Evolutionary conservation across 53 echinoderm and acorn worm species (phyloP), one percentile per base, ranked within the genome.

Genomic region (Echinometra lucunter): DNA sequence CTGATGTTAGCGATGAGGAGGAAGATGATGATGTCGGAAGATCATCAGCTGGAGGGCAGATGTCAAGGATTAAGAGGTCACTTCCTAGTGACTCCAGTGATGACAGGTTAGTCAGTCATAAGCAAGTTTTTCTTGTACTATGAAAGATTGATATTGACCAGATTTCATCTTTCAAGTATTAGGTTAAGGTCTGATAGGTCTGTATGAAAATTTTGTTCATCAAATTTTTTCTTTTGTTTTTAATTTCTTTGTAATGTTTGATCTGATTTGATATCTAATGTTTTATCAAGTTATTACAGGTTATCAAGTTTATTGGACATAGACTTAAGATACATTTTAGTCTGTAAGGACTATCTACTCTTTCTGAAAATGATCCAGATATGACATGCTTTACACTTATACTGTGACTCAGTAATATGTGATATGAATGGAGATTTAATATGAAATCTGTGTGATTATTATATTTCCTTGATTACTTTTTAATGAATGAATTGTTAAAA

Each of bases 1-100:
- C 94, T 82, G 96, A 95, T 91, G 95, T 95, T 42, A 93, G 95
- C 37, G 96, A 92, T 38, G 95, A 94, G n/a, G 94, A 95, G 19
- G 82, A 47, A 3, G 94, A 34, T 12, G 90, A 78, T 82, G 91
- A 80, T 82, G 67, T 35, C 30, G 35, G 17, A 32, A 80, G 37
- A 82, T 37, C 88, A n/a, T 37, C 45, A 21, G 53, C 49, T 58
- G 90, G 44, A 96, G 94, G 96, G 45, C 90, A 91, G 66, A 88
- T n/a, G 90, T 94, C 94, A 37, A 94, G 97, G 78, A 92, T 96
- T 89, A 97, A 97, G 95, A 67, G 97, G 40, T 91, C 97, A 28
- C 74, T 97, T 42, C 96, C 96, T 89, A 97, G 95, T 17, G 96
- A 96, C 80, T 95, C 97, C 18, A 96, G 95, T 82, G 90, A 96